Percentiles rank a stretch among this genome's conserved stretches.
phyloP scores from a whole-genome alignment of 2,113 vertebrate genomes.

The Promerops cafer region DNA sequence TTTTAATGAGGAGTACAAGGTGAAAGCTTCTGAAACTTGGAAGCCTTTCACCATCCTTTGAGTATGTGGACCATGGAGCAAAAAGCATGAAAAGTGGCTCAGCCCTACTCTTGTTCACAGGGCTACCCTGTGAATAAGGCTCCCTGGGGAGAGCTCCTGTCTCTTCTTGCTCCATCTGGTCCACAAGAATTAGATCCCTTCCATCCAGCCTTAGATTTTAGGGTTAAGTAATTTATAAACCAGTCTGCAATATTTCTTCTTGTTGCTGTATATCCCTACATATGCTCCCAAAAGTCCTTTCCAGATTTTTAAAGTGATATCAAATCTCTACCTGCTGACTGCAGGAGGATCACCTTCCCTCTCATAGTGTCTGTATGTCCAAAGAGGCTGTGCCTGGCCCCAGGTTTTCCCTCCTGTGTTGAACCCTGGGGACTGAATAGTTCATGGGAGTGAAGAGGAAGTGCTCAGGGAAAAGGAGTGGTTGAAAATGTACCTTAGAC shows the following conservation, averaged over 20 bases:
- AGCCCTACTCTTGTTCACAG: neutral
- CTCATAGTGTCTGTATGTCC: neutral
- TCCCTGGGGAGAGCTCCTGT: neutral
- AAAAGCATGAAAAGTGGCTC: neutral
- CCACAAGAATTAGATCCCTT: neutral
- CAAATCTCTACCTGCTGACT: neutral
- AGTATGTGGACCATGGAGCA: neutral
- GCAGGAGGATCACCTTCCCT: neutral
- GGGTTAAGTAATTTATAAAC: neutral
- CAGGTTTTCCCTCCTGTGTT: fast-evolving
- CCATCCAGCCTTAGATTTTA: neutral
- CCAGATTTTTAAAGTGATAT: neutral
- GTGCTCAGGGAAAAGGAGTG: neutral
- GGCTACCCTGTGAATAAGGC: neutral
- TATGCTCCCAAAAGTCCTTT: neutral
- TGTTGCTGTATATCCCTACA: neutral
- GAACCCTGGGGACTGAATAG: neutral
- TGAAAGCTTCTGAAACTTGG: neutral
- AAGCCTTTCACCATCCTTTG: neutral
- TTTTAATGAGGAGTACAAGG: neutral
- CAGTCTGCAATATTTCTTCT: neutral
- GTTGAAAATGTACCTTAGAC: neutral
- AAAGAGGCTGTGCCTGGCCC: neutral
- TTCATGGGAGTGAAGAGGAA: neutral
- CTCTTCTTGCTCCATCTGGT: neutral